These are phyloP conservation scores for Dicaeum eximium DNA, from an alignment of 2,113 vertebrate species.

Conservation along the genomic window DNA sequence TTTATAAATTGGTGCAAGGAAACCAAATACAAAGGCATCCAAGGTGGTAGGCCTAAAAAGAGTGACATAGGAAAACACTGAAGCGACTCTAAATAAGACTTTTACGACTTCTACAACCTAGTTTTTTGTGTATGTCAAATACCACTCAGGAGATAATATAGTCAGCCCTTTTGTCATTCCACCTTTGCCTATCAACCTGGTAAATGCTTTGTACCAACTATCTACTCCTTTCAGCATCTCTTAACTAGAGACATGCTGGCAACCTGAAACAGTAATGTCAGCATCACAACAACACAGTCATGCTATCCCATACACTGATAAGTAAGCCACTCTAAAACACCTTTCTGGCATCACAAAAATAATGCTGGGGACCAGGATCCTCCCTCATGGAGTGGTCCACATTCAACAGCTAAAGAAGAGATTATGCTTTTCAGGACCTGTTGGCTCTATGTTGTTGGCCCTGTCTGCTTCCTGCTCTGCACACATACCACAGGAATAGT, in stretches of 20 bases:
- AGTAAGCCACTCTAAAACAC: neutral
- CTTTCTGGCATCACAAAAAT: neutral
- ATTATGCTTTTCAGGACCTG: neutral
- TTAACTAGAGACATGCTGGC: neutral
- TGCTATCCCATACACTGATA: neutral
- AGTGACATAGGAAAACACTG: neutral
- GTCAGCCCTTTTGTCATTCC: neutral
- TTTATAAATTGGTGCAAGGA: constrained; percentile 90
- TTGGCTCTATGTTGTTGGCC: neutral
- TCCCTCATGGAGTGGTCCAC: neutral
- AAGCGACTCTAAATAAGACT: neutral
- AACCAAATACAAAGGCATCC: constrained; percentile 96
- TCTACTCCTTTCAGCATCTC: neutral
- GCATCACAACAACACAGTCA: neutral
- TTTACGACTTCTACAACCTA: neutral
- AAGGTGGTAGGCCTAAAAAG: constrained; percentile 87
- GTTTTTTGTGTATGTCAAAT: neutral
- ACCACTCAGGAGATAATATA: neutral
- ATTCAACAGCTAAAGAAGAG: neutral
- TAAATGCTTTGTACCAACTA: neutral
- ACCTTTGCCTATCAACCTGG: neutral
- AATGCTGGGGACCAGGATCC: neutral
- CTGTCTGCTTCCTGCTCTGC: neutral
- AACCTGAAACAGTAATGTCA: neutral
- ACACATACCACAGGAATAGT: neutral